Percentiles rank a stretch among this genome's conserved stretches.
These are phyloP conservation scores for Danaus melanippus DNA, from an alignment of 1,140 invertebrate genomes.

Conservation along the genomic window DNA sequence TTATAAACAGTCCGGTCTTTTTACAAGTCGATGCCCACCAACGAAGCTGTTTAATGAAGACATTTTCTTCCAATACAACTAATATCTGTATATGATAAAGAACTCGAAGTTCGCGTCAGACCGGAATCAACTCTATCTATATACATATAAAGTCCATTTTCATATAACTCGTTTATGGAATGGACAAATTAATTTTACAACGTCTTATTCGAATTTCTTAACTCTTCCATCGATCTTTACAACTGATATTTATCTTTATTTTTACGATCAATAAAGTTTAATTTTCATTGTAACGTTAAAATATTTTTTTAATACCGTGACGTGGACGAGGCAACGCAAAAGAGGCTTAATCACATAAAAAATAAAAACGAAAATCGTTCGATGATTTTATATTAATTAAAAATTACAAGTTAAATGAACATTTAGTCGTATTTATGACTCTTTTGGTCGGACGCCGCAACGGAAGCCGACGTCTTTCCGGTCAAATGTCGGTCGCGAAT, in stretches of 20 bases:
- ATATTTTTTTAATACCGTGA: not conserved
- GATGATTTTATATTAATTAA: conserved; percentile 18
- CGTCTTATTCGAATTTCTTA: conserved; percentile 22
- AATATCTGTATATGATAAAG: conserved; percentile 27
- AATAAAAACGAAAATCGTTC: conserved; percentile 8
- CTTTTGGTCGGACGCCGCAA: conserved; percentile 19
- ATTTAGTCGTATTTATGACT: conserved; percentile 20
- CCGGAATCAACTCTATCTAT: conserved; percentile 6
- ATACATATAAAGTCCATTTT: not conserved
- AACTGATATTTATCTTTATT: conserved; percentile 13
- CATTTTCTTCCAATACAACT: conserved; percentile 27
- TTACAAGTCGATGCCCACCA: conserved; percentile 25
- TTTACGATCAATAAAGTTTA: not conserved
- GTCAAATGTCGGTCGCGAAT: conserved; percentile 11
- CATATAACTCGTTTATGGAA: conserved; percentile 2
- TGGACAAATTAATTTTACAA: conserved; percentile 23
- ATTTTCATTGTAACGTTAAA: conserved; percentile 6
- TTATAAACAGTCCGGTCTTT: conserved; percentile 16
- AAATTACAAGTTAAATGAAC: conserved; percentile 22
- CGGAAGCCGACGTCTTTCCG: conserved; percentile 13
- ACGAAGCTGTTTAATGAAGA: conserved; percentile 30
- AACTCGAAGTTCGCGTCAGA: conserved; percentile 4
- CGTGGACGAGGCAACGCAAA: conserved; percentile 2
- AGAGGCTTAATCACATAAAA: conserved; percentile 1
- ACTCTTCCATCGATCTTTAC: conserved; percentile 5